Conservation (phyloP, 2,888 invertebrate genomes). For the Subacronicta megacephala region DNA sequence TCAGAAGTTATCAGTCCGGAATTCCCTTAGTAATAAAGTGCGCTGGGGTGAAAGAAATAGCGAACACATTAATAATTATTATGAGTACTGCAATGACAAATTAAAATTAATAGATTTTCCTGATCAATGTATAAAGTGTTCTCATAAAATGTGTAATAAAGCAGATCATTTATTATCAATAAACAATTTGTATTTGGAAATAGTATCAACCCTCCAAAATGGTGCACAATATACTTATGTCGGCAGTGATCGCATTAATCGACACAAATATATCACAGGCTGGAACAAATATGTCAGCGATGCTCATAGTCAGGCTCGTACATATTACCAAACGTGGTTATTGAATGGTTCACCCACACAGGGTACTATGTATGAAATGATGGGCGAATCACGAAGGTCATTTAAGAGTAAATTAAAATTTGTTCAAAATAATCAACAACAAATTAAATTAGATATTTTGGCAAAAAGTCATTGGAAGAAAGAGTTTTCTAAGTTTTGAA, state of each 20-base stretch:
- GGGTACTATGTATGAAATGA: neutral
- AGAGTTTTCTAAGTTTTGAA: neutral
- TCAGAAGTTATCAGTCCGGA: neutral
- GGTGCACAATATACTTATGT: neutral
- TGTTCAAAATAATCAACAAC: neutral
- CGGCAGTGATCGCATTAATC: neutral
- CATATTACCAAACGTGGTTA: neutral
- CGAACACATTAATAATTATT: constrained; percentile 3
- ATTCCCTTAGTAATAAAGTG: constrained; percentile 8
- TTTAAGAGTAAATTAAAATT: neutral
- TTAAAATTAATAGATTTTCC: constrained; percentile 5
- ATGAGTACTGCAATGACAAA: too few relatives aligned
- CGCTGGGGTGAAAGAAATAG: constrained; percentile 6
- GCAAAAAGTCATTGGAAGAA: neutral
- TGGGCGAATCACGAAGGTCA: neutral
- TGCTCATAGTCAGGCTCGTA: neutral
- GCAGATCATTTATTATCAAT: neutral
- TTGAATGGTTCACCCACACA: neutral
- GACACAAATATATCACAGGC: constrained; percentile 1
- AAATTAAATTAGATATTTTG: neutral
- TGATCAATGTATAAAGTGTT: constrained; percentile 1
- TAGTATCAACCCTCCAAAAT: neutral
- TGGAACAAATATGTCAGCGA: neutral
- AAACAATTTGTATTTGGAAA: neutral
- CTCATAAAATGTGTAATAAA: constrained; percentile 3